A percentile compares a stretch with the other conserved stretches of the same genome.
These are phyloP conservation scores for Incurvaria masculella DNA, from an alignment of 2,888 invertebrate species.

Conservation along the genomic window DNA sequence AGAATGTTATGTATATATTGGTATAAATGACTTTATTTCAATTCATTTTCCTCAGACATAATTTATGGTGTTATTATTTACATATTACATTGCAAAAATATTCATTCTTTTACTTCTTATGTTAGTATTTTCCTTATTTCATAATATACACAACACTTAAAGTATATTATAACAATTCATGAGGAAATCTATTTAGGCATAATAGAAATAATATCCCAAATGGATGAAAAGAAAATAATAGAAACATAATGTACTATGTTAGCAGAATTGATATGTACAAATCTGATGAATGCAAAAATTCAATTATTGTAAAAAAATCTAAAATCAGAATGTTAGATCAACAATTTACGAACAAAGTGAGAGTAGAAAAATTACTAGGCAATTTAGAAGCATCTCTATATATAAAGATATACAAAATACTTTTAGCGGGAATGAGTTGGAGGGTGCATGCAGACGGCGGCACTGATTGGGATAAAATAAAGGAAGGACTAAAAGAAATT, in stretches of 20 bases:
- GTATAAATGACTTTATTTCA: slow-evolving; percentile 8
- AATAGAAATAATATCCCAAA: background rate
- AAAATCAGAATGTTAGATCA: background rate
- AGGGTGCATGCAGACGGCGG: no score
- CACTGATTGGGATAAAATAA: no score
- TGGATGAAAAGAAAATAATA: background rate
- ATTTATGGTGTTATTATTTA: slow-evolving; percentile 40
- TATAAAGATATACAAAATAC: background rate
- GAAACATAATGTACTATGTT: background rate
- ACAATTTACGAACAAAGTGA: no score
- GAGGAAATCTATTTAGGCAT: background rate
- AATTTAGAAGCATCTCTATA: background rate
- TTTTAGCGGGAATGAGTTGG: no score
- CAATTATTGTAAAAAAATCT: background rate
- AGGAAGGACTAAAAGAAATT: no score
- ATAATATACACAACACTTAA: background rate
- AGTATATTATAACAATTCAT: background rate
- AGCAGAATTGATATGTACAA: background rate
- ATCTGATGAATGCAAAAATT: background rate
- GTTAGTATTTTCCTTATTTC: background rate
- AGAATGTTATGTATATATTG: background rate
- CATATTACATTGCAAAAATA: slow-evolving; percentile 57
- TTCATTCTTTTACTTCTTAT: slow-evolving; percentile 46
- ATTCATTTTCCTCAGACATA: slow-evolving; percentile 46
- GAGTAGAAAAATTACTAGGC: background rate